phyloP scores from a whole-genome alignment of 1,140 invertebrate genomes.

The Halesus radiatus region DNA sequence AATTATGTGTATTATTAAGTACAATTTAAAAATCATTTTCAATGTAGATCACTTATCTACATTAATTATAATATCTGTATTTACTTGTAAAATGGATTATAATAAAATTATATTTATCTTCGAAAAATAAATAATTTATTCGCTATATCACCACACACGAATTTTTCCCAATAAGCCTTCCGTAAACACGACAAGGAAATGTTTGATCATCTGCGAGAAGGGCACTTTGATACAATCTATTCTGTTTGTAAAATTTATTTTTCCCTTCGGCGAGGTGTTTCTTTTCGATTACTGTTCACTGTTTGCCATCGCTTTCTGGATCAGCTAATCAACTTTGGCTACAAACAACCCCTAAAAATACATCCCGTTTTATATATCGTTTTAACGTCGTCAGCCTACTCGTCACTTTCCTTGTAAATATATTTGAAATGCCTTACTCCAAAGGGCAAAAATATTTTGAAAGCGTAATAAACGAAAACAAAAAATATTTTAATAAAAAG shows the following conservation, averaged over 20 bases:
- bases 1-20: no score
- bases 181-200: slow-evolving; percentile 9
- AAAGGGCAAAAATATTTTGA: no score
- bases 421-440: no score
- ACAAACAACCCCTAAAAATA: slow-evolving; percentile 40
- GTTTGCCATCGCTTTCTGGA: slow-evolving; percentile 47
- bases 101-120: no score
- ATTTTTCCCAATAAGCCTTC: slow-evolving; percentile 20
- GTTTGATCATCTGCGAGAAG: background rate
- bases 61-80: no score
- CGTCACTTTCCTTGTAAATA: no score
- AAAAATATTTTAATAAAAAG: no score
- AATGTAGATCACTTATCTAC: no score
- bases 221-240: slow-evolving; percentile 2
- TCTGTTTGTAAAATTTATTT: slow-evolving; percentile 14
- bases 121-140: background rate
- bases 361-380: slow-evolving; percentile 8
- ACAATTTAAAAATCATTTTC: no score
- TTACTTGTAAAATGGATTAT: no score
- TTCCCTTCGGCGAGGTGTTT: slow-evolving; percentile 38
- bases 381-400: background rate
- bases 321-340: slow-evolving; percentile 45
- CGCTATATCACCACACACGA: background rate
- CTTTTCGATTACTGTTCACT: slow-evolving; percentile 49
- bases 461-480: no score